phyloP scores from a whole-genome alignment of 2,888 invertebrate genomes.

The Ischnus inquisitorius region DNA sequence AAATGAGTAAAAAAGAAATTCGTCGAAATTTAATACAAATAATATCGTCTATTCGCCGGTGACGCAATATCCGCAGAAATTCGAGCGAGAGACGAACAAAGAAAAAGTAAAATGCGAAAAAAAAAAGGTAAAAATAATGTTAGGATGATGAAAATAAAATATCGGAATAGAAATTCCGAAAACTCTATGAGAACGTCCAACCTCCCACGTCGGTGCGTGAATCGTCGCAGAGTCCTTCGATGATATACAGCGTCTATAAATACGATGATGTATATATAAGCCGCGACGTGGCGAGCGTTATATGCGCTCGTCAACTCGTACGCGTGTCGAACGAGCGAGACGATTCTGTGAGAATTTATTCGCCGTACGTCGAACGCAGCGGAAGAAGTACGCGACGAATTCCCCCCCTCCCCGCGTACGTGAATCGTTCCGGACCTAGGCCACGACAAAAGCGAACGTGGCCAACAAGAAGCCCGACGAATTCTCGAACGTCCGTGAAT shows the following conservation, averaged over 20 bases:
- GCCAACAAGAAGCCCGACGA: neutral
- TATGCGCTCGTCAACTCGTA: slow-evolving; percentile 34
- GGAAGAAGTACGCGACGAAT: slow-evolving; percentile 28
- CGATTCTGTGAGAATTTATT: slow-evolving; percentile 37
- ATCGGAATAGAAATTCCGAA: slow-evolving; percentile 38
- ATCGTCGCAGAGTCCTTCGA: slow-evolving; percentile 6
- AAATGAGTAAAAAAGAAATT: neutral
- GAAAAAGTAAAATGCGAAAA: slow-evolving; percentile 23
- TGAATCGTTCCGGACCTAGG: slow-evolving; percentile 62
- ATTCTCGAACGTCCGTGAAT: slow-evolving; percentile 15
- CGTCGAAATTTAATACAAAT: too few relatives aligned
- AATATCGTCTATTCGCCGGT: neutral
- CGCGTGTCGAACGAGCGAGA: slow-evolving; percentile 5
- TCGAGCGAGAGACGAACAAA: neutral
- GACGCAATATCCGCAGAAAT: neutral
- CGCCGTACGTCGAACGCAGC: slow-evolving; percentile 36
- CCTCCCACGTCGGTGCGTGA: slow-evolving; percentile 41
- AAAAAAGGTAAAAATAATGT: neutral
- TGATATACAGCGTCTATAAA: slow-evolving; percentile 2
- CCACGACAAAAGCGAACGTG: slow-evolving; percentile 32
- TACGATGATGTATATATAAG: slow-evolving; percentile 4
- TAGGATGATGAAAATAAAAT: slow-evolving; percentile 11
- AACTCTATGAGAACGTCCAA: slow-evolving; percentile 7
- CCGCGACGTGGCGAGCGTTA: slow-evolving; percentile 9
- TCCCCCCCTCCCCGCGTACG: slow-evolving; percentile 4